A percentile compares a stretch with the other conserved stretches of the same genome.
Conservation (phyloP, 23 tunicate genomes). For the Ciona savignyi region DNA sequence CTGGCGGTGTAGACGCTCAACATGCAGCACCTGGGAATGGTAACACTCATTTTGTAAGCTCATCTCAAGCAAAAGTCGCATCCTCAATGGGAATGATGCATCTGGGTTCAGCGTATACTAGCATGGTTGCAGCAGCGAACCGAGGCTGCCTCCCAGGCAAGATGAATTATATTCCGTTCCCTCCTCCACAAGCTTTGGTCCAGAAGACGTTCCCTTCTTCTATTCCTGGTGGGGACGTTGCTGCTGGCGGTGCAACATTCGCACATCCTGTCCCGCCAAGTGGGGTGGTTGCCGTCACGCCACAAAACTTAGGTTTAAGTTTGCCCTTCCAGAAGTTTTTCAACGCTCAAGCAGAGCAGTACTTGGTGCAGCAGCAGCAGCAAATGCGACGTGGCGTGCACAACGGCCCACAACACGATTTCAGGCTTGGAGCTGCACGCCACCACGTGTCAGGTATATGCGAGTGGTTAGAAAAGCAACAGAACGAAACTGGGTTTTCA, state of each 20-base stretch:
- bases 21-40: constrained; percentile 13
- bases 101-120: constrained; percentile 31
- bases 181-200: constrained; percentile 57
- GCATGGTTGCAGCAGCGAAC: constrained; percentile 76
- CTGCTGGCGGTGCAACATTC: constrained; percentile 21
- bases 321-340: constrained; percentile 63
- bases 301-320: constrained; percentile 69
- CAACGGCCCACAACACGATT: constrained; percentile 22
- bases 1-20: neutral
- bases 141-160: constrained; percentile 54
- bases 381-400: constrained; percentile 1
- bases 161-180: constrained; percentile 13
- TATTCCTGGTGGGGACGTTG: constrained; percentile 61
- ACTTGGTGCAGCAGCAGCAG: constrained; percentile 10
- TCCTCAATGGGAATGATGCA: constrained; percentile 84
- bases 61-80: constrained; percentile 87
- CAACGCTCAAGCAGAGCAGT: constrained; percentile 8
- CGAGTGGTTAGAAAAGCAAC: constrained; percentile 53
- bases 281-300: constrained; percentile 59
- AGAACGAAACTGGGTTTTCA: constrained; percentile 53
- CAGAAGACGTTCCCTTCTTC: constrained; percentile 85
- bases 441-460: constrained; percentile 79
- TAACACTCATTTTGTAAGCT: constrained; percentile 57
- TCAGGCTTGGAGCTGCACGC: constrained; percentile 31
- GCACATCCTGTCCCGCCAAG: constrained; percentile 35